Evolutionary conservation across 2,113 vertebrate genomes (phyloP).

Genomic region (Rhynchopsitta pachyrhyncha): DNA sequence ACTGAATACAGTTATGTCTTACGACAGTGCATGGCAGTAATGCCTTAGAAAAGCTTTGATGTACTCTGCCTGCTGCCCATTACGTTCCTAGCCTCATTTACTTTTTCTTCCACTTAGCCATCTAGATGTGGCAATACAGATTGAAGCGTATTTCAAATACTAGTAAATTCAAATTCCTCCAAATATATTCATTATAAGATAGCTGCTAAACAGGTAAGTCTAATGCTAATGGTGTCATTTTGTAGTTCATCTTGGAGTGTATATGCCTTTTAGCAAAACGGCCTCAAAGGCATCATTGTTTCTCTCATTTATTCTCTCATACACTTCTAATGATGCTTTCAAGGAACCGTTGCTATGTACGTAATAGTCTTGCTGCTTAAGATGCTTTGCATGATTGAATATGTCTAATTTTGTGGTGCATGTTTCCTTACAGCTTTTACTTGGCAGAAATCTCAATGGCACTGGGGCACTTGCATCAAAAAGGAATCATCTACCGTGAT

Average conservation of each 20-base stretch:
- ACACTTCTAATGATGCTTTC: conserved; percentile 44
- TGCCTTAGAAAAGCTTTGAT: not conserved
- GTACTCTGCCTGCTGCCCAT: not conserved
- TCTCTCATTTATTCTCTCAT: conserved; percentile 45
- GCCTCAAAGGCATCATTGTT: not conserved
- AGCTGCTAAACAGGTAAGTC: conserved; percentile 4
- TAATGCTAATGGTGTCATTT: not conserved
- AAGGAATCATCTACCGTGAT: conserved; percentile 99
- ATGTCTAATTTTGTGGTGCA: conserved; percentile 59
- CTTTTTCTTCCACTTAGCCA: not conserved
- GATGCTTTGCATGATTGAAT: conserved; percentile 30
- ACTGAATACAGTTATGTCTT: conserved; percentile 4
- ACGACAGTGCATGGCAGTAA: not conserved
- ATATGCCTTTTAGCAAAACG: not conserved
- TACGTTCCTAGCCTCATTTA: not conserved
- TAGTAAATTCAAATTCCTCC: not conserved
- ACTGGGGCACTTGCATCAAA: conserved; percentile 97
- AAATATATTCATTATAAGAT: not conserved
- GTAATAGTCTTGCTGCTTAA: not conserved
- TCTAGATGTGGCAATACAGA: not conserved
- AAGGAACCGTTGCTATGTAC: conserved; percentile 46
- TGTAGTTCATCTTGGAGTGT: not conserved
- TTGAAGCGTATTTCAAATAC: not conserved
- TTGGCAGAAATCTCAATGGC: conserved; percentile 99
- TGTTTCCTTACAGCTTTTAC: conserved; percentile 89